Conservation (phyloP, 92 coral and sea anemone species). For the Palythoa caribaeorum region DNA sequence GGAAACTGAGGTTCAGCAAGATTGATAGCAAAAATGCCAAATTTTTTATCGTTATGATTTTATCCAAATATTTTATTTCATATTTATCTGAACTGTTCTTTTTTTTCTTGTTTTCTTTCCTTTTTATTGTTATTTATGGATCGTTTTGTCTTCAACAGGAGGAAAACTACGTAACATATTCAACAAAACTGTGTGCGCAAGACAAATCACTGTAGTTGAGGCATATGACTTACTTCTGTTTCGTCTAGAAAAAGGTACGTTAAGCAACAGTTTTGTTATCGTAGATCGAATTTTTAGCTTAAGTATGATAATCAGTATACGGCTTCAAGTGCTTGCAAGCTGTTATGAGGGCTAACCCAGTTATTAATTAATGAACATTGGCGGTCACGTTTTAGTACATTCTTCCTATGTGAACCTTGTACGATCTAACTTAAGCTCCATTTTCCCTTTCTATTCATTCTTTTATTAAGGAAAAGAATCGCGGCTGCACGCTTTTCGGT, state of each 20-base stretch:
- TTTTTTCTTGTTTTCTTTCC: background rate
- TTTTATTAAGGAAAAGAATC: conserved; percentile 83
- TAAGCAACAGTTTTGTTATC: background rate
- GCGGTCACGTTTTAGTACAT: too few species aligned
- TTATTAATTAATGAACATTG: too few species aligned
- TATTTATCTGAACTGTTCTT: background rate
- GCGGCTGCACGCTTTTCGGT: conserved; percentile 82
- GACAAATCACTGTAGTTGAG: conserved; percentile 85
- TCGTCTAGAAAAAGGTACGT: conserved; percentile 91
- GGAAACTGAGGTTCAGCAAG: too few species aligned
- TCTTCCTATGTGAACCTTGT: too few species aligned
- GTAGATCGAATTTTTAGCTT: too few species aligned
- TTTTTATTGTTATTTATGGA: background rate
- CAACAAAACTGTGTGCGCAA: conserved; percentile 84
- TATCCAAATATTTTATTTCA: too few species aligned
- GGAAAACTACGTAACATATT: conserved; percentile 78
- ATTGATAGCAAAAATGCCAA: too few species aligned
- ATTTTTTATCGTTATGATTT: too few species aligned
- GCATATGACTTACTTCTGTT: conserved; percentile 84
- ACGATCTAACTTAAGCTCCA: background rate
- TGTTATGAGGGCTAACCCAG: too few species aligned
- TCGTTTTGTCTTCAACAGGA: conserved; percentile 47
- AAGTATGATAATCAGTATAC: too few species aligned
- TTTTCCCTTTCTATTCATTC: background rate
- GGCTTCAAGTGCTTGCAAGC: too few species aligned